phyloP scores from a whole-genome alignment of 2,888 invertebrate species.

The Seira ritae region DNA sequence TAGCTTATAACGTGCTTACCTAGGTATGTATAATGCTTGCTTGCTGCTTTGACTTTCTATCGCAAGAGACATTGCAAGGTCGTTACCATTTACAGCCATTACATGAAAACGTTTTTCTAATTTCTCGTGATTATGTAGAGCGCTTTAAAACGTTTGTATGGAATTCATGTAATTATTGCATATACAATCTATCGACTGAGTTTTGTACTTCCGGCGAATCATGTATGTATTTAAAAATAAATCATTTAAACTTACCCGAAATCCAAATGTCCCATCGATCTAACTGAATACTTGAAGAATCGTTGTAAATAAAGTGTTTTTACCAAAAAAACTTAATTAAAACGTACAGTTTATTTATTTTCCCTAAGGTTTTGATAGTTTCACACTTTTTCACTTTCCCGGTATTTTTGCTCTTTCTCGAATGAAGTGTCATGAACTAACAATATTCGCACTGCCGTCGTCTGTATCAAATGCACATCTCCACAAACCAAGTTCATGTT shows the following conservation, averaged over 20 bases:
- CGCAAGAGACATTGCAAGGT: constrained; percentile 34
- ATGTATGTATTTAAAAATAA: too few species aligned
- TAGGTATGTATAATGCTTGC: too few species aligned
- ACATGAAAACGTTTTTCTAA: too few species aligned
- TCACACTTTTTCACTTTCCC: neutral
- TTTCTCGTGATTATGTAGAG: too few species aligned
- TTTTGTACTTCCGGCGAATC: too few species aligned
- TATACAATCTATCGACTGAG: too few species aligned
- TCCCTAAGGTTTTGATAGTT: too few species aligned
- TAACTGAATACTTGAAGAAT: constrained; percentile 35
- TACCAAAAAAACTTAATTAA: neutral
- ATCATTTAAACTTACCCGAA: constrained; percentile 57
- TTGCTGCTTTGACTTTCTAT: constrained; percentile 10
- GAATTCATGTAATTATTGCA: too few species aligned
- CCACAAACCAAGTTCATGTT: neutral
- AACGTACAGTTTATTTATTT: neutral
- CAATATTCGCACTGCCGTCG: neutral
- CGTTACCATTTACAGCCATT: constrained; percentile 47
- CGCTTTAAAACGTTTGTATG: too few species aligned
- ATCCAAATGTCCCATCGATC: constrained; percentile 67
- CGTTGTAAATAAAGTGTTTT: neutral
- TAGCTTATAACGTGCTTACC: too few species aligned
- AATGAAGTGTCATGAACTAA: neutral
- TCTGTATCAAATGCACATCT: neutral
- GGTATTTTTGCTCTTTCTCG: neutral